These are phyloP conservation scores for Octomys mimax DNA, from an alignment of 2,797 vertebrate species.

Conservation along the genomic window DNA sequence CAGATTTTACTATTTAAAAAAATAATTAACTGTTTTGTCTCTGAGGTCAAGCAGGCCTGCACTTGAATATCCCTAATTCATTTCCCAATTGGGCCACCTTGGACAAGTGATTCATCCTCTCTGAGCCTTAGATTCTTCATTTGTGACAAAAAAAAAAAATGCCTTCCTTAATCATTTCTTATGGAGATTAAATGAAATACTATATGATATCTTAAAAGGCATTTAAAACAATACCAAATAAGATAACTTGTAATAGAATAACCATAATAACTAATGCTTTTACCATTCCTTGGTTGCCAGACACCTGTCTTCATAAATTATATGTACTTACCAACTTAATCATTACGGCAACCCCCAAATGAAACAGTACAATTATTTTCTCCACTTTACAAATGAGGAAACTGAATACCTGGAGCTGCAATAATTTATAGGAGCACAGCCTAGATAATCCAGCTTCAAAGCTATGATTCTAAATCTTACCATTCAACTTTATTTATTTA, in stretches of 20 bases:
- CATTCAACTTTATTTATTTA: neutral
- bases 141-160: slow-evolving; percentile 31
- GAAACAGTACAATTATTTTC: neutral
- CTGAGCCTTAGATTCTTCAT: slow-evolving; percentile 42
- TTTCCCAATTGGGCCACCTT: slow-evolving; percentile 17
- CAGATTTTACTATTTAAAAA: slow-evolving; percentile 78
- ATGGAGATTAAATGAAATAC: neutral
- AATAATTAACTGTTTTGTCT: slow-evolving; percentile 61
- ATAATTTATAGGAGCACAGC: neutral
- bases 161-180: slow-evolving; percentile 15
- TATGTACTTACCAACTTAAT: slow-evolving; percentile 6
- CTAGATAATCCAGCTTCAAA: neutral
- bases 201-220: neutral
- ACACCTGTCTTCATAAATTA: neutral
- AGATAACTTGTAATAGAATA: slow-evolving; percentile 29
- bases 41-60: slow-evolving; percentile 7
- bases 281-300: neutral
- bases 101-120: slow-evolving; percentile 36
- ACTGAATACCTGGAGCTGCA: neutral
- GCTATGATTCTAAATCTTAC: neutral
- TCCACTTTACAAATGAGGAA: neutral
- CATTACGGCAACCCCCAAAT: neutral
- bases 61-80: neutral
- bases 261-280: neutral
- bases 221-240: slow-evolving; percentile 29